phyloP scores from a whole-genome alignment of 2,113 vertebrate genomes.

The Tenebrosternarchus preto region DNA sequence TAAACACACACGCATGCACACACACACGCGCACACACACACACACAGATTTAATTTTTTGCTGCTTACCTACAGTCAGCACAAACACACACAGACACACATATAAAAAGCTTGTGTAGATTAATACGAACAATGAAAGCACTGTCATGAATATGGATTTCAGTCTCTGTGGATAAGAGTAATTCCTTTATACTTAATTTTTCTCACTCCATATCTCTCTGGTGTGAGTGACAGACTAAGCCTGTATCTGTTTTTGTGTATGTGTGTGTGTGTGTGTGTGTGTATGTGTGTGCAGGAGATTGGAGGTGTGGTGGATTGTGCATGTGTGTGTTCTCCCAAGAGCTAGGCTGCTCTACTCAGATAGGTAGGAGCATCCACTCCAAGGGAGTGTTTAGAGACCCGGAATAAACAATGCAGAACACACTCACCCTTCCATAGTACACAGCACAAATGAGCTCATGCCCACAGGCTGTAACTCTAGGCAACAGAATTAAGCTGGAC shows the following conservation, averaged over 20 bases:
- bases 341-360: conserved; percentile 29
- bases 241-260: conserved; percentile 7
- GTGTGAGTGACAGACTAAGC: conserved; percentile 8
- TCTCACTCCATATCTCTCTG: conserved; percentile 3
- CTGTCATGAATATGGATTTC: conserved; percentile 15
- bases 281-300: neutral
- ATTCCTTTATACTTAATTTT: conserved; percentile 7
- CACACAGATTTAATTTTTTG: neutral
- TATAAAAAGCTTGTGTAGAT: conserved; percentile 8
- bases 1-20: neutral
- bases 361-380: conserved; percentile 17
- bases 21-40: neutral
- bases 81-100: neutral
- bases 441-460: neutral
- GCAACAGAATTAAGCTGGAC: too few species aligned
- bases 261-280: conserved; percentile 9
- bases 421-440: neutral
- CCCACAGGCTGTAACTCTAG: neutral
- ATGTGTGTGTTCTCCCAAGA: conserved; percentile 7
- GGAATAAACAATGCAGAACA: too few species aligned
- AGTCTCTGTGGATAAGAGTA: conserved; percentile 10
- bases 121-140: neutral
- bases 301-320: neutral
- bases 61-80: neutral
- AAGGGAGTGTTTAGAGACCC: neutral